Evolutionary conservation across 1,140 invertebrate species (phyloP), one percentile per base, ranked within the genome.

Genomic region (Odontomachus brunneus): DNA sequence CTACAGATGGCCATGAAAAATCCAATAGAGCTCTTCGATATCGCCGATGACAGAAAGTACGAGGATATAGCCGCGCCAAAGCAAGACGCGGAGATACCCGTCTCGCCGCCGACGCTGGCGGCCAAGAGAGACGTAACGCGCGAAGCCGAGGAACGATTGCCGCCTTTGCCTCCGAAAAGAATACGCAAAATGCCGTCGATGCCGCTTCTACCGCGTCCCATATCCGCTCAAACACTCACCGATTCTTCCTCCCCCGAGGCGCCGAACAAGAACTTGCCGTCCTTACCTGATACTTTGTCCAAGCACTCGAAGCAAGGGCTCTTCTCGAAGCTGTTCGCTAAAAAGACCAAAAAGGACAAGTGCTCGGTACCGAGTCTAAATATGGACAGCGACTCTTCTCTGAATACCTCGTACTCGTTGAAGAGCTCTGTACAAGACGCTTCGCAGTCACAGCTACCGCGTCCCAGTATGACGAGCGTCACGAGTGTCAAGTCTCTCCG

Each of bases 1-100:
- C 92, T 98, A 59, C 97, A 98, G 90, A 95, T 97, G 90, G 97
- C 97, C 0, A 98, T 98, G 95, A 97, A 97, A 93, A 97, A 98
- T 94, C 97, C 97, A 0, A 91, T 97, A 0, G 89, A 95, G 9
- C 95, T 97, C 33, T 88, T 94, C 67, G 94, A 95, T 90, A 38
- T 88, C n/a, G 90, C 92, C 3, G 89, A 91, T 22, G 93, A 94
- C 2, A 93, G 94, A 76, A 94, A 94, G 49, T 95, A 96, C 81
- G 95, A 96, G 44, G 95, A 96, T 81, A 94, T 96, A 12, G 33
- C 74, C 3, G 33, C 65, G 33, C 26, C 65, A 11, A 71, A 78
- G 7, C 38, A 51, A 48, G 59, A 81, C 11, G 24, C 65, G 0
- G 53, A 75, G 38, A 22, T 53, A 1, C n/a, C 74, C n/a, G 65